Evolutionary conservation across 2,113 vertebrate genomes (phyloP), one percentile per base, ranked within the genome.

Genomic region (Callithrix jacchus): DNA sequence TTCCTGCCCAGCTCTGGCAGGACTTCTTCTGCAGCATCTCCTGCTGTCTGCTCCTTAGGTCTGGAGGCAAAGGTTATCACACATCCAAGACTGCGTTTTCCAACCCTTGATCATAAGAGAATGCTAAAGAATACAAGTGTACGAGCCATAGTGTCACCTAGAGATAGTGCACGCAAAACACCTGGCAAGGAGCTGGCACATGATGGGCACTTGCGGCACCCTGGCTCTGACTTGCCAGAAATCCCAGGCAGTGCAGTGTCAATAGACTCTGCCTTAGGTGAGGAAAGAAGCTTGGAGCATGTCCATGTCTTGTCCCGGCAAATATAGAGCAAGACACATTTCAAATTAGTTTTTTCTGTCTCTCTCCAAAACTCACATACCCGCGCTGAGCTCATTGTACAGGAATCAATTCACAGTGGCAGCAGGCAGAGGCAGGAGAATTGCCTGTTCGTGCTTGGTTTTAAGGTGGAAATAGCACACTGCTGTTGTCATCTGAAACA

Each of bases 121-220:
- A 8, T 80, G 27, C 40, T 4, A 14, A 30, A 52, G 9, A 23
- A 32, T 1, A 35, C 17, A 30, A 6, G 30, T 61, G 84, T 17
- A 14, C 2, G 30, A 20, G 49, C 40, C 17, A 2, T 0, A 5
- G 12, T 17, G 40, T 8, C 14, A 25, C 6, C 14, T 17, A 12
- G 47, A 58, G 52, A 17, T 0, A 42, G 86, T 0, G 12, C 10
- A 17, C 0, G 0, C 8, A 21, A 89, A 70, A 14, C 2, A 4
- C 30, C 7, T 2, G 4, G 11, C 1, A 0, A 30, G 7, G 37
- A 35, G 2, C 32, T 1, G 2, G 9, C 20, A 1, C 6, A 4
- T 2, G 3, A 14, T 12, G 52, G 17, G 16, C 4, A 8, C 45
- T 52, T 2, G 0, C 0, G 7, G 9, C 17, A 3, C 11, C 54